Base-by-base conservation (phyloP, 2,797 vertebrate genomes). In the Anguilla megastoma region DNA sequence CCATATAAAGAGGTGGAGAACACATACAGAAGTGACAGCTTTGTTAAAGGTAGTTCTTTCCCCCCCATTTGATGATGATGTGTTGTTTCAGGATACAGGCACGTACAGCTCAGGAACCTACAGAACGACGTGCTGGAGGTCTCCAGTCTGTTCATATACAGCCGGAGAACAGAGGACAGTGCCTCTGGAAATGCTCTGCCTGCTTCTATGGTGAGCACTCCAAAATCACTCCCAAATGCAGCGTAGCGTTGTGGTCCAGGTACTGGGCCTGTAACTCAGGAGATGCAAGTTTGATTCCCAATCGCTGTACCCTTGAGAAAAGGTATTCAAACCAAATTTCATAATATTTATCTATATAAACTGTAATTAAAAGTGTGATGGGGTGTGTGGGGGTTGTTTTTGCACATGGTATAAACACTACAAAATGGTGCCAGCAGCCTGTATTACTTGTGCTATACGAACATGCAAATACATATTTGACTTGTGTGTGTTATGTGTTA, bases 81-180 rank as follows among this genome's bases (percentile, higher is more conserved):
- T 86, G 1, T 90, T 89, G 60, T 90, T 95, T 90, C 86, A 99
- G 99, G 98, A 74, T 99, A 98, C 92, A 96, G 99, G 90, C 98
- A 99, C 86, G 93, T 99, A 87, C 98, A 99, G 94, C 93, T 99
- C 89, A 96, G 96, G 91, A 99, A 98, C 18, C 96, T 97, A 90
- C 99, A 99, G 88, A 99, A 99, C 7, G 98, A 99, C 94, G 88
- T 96, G 18, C 94, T 99, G 71, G 98, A 99, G 93, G 97, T 99
- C 85, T 99, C 98, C 48, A 98, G 97, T 89, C 94, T 99, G 90
- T 99, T 99, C 89, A 97, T 99, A 93, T 98, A 96, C 95, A 99
- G 97, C 93, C 96, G 97, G 88, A 96, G 97, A 91, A 97, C 95
- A 90, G 98, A 99, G 94, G 98, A 99, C 89, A 95, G 93, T 89